phyloP scores from a whole-genome alignment of 2,797 vertebrate species.

The Oreonectes daqikongensis region DNA sequence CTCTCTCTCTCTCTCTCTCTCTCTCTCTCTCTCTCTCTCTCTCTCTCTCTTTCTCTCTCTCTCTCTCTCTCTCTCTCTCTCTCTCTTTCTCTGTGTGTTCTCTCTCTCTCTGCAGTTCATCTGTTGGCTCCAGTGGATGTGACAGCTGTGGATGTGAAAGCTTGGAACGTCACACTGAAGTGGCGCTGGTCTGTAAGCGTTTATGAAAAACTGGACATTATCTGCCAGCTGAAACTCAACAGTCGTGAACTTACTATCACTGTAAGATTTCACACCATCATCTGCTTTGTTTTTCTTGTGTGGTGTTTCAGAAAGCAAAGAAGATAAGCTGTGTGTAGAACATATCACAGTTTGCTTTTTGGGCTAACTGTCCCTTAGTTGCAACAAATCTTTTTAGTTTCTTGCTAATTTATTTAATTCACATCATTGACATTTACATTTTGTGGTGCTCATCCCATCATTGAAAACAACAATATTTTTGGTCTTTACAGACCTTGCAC shows the following conservation, averaged over 20 bases:
- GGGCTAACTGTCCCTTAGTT: not conserved
- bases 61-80: no score
- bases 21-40: no score
- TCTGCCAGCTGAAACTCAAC: constrained; percentile 71
- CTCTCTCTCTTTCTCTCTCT: no score
- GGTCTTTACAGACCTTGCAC: no score
- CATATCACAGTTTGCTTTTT: no score
- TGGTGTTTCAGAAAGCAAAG: not conserved
- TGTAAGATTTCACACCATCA: constrained; percentile 60
- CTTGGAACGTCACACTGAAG: constrained; percentile 68
- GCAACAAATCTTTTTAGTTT: not conserved
- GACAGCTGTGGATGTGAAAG: not conserved
- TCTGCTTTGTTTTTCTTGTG: not conserved
- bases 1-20: no score
- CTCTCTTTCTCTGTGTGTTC: no score
- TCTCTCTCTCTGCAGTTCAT: constrained; percentile 60
- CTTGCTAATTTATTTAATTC: not conserved
- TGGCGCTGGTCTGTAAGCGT: constrained; percentile 69
- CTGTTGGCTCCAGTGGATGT: constrained; percentile 66
- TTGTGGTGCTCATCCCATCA: not conserved
- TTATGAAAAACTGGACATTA: constrained; percentile 66
- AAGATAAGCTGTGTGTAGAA: not conserved
- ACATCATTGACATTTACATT: not conserved
- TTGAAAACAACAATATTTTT: no score
- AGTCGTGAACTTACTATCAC: constrained; percentile 45